Evolutionary conservation across 2,888 invertebrate species (phyloP), one percentile per base, ranked within the genome.

Genomic region (Synergus itoensis): DNA sequence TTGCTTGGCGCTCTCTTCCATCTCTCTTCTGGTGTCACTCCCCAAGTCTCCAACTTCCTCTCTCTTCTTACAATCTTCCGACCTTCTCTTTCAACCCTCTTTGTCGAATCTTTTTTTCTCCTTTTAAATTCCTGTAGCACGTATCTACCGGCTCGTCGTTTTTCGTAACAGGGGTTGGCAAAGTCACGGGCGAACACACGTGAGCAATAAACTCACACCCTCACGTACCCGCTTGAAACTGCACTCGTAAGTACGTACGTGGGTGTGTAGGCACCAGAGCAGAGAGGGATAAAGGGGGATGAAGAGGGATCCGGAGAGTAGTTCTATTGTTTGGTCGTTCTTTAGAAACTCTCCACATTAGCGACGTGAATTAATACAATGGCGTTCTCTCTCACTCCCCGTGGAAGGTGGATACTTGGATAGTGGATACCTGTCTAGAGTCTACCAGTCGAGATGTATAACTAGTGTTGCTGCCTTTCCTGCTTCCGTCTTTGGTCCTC

Each of bases 341-440:
- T 87, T 89, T 88, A 85, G 86, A 87, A 85, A 85, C 85, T 84
- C 84, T 85, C 78, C 77, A 80, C 84, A 86, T 88, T 87, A 88
- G 88, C 85, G 86, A 82, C 84, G 84, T 83, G 87, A 86, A 86
- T 89, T 86, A 85, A 86, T 81, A 85, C 86, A 85, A 87, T 85
- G 85, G 83, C 43, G 69, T 73, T 77, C 78, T 67, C 57, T 77
- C 75, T 69, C 48, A 43, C 76, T 81, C 60, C 69, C 41, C 28
- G 63, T 80, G 36, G 28, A 69, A 69, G 69, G 36, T 36, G 28
- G 48, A 53, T 73, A 28, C n/a, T 53, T 45, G 45, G 12, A 1
- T 18, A 18, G 36, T 36, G 36, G 40, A 64, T 64, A 28, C 41
- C 64, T 40, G 40, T 73, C 81, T 36, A 36, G 7, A 36, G 36